Evolutionary conservation across 1,140 invertebrate species (phyloP).

Genomic region (Pararge aegeria): DNA sequence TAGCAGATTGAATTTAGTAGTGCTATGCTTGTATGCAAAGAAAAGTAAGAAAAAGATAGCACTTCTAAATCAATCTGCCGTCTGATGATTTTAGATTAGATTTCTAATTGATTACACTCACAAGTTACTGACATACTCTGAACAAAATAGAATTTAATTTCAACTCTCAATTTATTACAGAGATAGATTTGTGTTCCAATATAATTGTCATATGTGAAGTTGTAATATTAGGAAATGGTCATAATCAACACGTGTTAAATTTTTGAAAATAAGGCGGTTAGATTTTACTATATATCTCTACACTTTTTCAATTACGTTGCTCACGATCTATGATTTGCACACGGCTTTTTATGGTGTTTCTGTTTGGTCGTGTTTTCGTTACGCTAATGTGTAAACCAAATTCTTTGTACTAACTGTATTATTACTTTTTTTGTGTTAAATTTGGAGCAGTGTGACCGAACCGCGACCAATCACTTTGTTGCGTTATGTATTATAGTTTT

Average conservation of each 20-base stretch:
- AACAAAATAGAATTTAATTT: no score
- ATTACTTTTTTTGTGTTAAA: not conserved
- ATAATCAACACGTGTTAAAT: not conserved
- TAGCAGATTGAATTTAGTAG: no score
- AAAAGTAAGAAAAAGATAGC: no score
- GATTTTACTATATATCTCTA: constrained; percentile 11
- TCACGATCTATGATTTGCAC: constrained; percentile 63
- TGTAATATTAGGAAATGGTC: not conserved
- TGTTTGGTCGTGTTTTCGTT: constrained; percentile 31
- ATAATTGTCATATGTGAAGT: no score
- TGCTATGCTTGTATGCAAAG: no score
- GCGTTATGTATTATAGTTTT: constrained; percentile 20
- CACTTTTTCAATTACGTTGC: constrained; percentile 55
- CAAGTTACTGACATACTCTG: no score
- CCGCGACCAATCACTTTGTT: constrained; percentile 19
- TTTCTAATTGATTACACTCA: no score
- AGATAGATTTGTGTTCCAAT: no score
- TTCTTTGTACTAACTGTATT: constrained; percentile 4
- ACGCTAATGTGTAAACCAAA: constrained; percentile 13
- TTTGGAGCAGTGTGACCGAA: constrained; percentile 15
- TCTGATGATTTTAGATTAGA: no score
- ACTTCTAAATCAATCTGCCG: no score
- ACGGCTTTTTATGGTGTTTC: constrained; percentile 37
- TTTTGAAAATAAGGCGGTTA: not conserved
- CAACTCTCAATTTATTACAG: no score